Evolutionary conservation across 2,888 invertebrate species (phyloP), one percentile per base, ranked within the genome.

Genomic region (Corbicula japonica): DNA sequence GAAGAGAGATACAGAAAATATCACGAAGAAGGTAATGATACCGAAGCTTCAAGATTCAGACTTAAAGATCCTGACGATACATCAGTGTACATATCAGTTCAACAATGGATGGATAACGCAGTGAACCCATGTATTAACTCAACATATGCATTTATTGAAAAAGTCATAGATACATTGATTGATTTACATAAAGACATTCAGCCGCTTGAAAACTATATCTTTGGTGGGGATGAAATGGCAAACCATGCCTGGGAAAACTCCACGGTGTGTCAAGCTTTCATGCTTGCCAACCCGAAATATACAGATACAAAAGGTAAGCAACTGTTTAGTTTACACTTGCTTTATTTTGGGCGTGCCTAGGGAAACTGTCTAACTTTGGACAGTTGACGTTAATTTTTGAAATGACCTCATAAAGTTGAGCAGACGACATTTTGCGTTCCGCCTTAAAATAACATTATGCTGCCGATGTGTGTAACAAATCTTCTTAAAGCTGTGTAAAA

Each of bases 201-300:
- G 46, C 90, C 89, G 0, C 73, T 92, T 30, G 83, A 80, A 35
- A 80, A 77, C 5, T 91, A 90, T 70, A 91, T 93, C 77, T 88
- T 91, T 48, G 93, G 92, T 4, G 92, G 92, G 0, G 93, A 92
- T 68, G 92, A 93, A 74, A 91, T 90, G 1, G 85, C 90, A 0
- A 32, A 32, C 0, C 88, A 88, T 10, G 91, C 92, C 1, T 92
- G 92, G 92, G 72, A 85, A 26, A 87, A 90, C 38, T 92, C 92
- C 1, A 52, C 89, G 1, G 58, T 52, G 18, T 92, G 92, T 73
- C 52, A 77, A 12, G 50, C 69, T 1, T 73, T 83, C 30, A 48
- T 83, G 2, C 23, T 12, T 34, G 18, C 46, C 3, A 58, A 78
- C 23, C 73, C 75, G 1, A 1, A 48, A 28, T 83, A 76, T 26